These are phyloP conservation scores for Tetrapedia diversipes DNA, from an alignment of 2,888 invertebrate genomes.

Conservation along the genomic window DNA sequence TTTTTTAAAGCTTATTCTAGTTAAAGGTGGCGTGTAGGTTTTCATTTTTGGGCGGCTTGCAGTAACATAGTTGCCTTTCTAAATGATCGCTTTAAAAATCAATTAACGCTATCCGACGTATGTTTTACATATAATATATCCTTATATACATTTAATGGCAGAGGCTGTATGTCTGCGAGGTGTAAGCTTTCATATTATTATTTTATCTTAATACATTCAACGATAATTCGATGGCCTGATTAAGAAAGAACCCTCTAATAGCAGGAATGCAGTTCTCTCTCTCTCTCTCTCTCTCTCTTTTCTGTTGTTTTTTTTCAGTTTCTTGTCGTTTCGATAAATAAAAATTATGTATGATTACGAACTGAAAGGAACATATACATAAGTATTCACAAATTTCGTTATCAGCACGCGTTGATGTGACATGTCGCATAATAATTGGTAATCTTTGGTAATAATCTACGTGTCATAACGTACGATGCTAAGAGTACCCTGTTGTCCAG, in stretches of 20 bases:
- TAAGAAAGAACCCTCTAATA: slow-evolving; percentile 69
- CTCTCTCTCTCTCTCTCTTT: too few species aligned
- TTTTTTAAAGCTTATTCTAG: slow-evolving; percentile 56
- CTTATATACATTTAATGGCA: slow-evolving; percentile 73
- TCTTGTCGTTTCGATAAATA: too few species aligned
- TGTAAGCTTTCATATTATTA: slow-evolving; percentile 74
- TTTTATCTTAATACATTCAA: slow-evolving; percentile 69
- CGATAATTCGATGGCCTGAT: slow-evolving; percentile 73
- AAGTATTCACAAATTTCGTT: neutral
- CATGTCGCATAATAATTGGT: slow-evolving; percentile 26
- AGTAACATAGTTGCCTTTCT: slow-evolving; percentile 70
- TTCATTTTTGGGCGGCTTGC: slow-evolving; percentile 67
- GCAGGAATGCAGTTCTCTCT: slow-evolving; percentile 6
- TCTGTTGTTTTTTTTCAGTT: too few species aligned
- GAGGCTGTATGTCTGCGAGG: slow-evolving; percentile 76
- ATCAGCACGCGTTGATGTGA: slow-evolving; percentile 6
- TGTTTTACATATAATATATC: slow-evolving; percentile 62
- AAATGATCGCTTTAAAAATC: slow-evolving; percentile 66
- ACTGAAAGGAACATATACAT: slow-evolving; percentile 6
- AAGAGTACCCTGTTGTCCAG: slow-evolving; percentile 72
- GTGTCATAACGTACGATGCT: slow-evolving; percentile 46
- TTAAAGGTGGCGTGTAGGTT: slow-evolving; percentile 52
- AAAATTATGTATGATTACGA: slow-evolving; percentile 1
- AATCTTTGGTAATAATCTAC: slow-evolving; percentile 43
- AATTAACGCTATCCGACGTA: slow-evolving; percentile 59